These are phyloP conservation scores for Buceros bicornis DNA, from an alignment of 2,797 vertebrate genomes.

Conservation along the genomic window DNA sequence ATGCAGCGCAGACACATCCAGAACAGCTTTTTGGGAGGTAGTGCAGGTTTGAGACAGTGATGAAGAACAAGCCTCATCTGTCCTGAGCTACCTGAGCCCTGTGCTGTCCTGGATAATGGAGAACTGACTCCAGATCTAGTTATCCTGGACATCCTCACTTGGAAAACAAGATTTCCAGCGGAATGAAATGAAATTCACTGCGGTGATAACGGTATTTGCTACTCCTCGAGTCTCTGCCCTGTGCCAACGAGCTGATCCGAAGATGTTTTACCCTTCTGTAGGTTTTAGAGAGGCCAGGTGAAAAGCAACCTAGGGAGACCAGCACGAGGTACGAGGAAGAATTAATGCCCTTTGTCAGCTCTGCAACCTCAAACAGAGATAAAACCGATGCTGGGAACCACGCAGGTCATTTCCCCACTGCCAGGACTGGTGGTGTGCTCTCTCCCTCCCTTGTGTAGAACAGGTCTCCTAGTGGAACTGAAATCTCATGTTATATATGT, in stretches of 20 bases:
- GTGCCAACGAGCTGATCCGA: not conserved
- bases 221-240: not conserved
- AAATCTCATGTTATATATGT: not conserved
- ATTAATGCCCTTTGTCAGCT: not conserved
- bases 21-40: not conserved
- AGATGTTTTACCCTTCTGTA: not conserved
- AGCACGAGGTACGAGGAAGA: not conserved
- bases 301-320: not conserved
- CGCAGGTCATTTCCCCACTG: not conserved
- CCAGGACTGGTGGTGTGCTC: not conserved
- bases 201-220: not conserved
- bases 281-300: not conserved
- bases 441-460: not conserved
- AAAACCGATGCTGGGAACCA: not conserved
- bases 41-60: no score
- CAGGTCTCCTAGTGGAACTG: not conserved
- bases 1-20: not conserved
- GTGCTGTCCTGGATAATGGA: not conserved
- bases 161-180: not conserved
- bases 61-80: not conserved
- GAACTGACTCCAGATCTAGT: not conserved
- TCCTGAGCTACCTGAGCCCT: not conserved
- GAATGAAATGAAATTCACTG: not conserved
- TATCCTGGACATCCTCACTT: not conserved
- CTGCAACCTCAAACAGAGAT: not conserved